Evolutionary conservation across 2,113 vertebrate species (phyloP).

Genomic region (Paramisgurnus dabryanus): DNA sequence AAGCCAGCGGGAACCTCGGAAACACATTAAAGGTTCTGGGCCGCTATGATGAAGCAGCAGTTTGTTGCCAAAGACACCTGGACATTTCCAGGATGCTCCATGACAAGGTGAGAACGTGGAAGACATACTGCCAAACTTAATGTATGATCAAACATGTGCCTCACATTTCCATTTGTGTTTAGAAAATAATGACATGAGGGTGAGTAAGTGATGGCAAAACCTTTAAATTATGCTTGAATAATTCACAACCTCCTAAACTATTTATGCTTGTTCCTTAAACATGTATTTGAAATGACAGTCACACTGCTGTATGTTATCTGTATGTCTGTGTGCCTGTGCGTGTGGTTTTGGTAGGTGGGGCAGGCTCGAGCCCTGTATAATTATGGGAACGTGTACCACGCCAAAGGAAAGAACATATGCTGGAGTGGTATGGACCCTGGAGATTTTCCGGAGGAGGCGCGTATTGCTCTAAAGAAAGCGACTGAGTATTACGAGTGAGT

Average conservation of each 20-base stretch:
- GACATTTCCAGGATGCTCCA: constrained; percentile 91
- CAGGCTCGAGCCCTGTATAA: constrained; percentile 97
- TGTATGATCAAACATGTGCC: too few relatives aligned
- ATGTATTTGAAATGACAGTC: background rate
- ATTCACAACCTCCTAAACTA: background rate
- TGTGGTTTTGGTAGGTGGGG: constrained; percentile 82
- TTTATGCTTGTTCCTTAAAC: too few relatives aligned
- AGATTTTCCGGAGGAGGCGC: constrained; percentile 92
- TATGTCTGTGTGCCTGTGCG: constrained; percentile 62
- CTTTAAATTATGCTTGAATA: background rate
- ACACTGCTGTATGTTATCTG: constrained; percentile 65
- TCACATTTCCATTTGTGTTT: too few relatives aligned
- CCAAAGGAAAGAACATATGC: constrained; percentile 92
- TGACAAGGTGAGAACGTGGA: constrained; percentile 82
- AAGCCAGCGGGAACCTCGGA: constrained; percentile 97
- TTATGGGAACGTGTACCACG: constrained; percentile 95
- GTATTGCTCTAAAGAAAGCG: constrained; percentile 85
- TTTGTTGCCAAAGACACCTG: constrained; percentile 94
- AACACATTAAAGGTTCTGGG: constrained; percentile 96
- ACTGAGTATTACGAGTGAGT: constrained; percentile 95
- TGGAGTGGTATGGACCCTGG: constrained; percentile 86
- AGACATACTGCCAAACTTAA: background rate
- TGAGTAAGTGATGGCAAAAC: background rate
- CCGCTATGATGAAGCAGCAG: constrained; percentile 91
- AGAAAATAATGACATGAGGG: too few relatives aligned